These are phyloP conservation scores for Falcaria lacertinaria DNA, from an alignment of 2,888 invertebrate species.

Conservation along the genomic window DNA sequence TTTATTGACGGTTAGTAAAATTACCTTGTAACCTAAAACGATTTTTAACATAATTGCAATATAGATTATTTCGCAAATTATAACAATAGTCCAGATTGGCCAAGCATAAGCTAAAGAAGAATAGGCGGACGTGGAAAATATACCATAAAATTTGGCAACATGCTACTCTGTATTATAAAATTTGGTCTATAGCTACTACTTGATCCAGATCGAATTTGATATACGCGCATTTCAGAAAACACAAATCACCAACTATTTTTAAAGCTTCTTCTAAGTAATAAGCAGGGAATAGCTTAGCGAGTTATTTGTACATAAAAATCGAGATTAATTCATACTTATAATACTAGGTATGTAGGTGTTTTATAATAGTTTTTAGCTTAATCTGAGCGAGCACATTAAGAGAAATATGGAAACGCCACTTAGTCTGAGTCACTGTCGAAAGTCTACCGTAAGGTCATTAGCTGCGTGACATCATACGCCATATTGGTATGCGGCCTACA, in stretches of 20 bases:
- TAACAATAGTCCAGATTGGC: slow-evolving; percentile 12
- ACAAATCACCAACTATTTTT: no score
- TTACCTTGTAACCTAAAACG: background rate
- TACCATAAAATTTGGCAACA: slow-evolving; percentile 11
- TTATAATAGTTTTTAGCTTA: no score
- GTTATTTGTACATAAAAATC: no score
- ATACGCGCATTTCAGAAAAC: no score
- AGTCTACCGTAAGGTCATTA: slow-evolving; percentile 17
- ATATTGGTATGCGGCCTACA: background rate
- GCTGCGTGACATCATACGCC: slow-evolving; percentile 23
- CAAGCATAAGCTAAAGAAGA: slow-evolving; percentile 16
- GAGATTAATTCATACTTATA: no score
- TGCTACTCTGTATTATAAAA: no score
- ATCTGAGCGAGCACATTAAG: background rate
- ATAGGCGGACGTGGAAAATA: slow-evolving; percentile 22
- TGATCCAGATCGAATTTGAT: no score
- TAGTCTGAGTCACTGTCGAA: background rate
- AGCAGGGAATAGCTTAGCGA: no score
- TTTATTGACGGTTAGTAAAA: background rate
- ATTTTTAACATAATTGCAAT: slow-evolving; percentile 8
- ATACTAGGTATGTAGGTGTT: no score
- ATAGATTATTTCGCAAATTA: slow-evolving; percentile 24
- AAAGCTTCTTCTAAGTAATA: no score
- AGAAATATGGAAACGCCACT: background rate
- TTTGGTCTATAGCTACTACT: no score